Conservation (phyloP, 2,113 vertebrate genomes). For the Promerops cafer region DNA sequence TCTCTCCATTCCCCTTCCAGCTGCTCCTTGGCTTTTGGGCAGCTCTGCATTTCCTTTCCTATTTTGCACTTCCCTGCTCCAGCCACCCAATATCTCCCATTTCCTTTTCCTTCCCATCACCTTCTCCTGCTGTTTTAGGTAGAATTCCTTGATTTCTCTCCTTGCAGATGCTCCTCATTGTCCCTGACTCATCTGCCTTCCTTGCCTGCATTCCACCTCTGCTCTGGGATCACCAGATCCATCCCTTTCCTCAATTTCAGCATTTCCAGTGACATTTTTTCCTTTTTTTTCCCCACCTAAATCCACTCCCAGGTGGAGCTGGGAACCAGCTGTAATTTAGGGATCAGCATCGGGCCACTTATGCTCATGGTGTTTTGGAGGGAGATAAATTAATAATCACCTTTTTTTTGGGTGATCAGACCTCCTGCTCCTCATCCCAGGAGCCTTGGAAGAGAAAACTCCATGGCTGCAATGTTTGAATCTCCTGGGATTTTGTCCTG, state of each 20-base stretch:
- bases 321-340: neutral
- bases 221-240: neutral
- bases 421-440: neutral
- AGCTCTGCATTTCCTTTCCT: neutral
- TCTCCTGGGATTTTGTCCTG: neutral
- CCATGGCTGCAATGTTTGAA: rapidly evolving
- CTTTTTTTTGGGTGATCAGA: neutral
- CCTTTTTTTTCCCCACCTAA: neutral
- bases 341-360: neutral
- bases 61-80: neutral
- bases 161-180: neutral
- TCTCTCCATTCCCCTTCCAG: neutral
- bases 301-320: neutral
- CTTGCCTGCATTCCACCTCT: rapidly evolving
- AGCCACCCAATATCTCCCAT: neutral
- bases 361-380: rapidly evolving
- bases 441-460: neutral
- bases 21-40: neutral
- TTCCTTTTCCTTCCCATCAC: neutral
- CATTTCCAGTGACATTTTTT: neutral
- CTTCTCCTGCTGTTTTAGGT: neutral
- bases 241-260: neutral
- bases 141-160: neutral
- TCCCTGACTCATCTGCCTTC: neutral
- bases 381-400: neutral